Evolutionary conservation across 2,113 vertebrate species (phyloP), one percentile per base, ranked within the genome.

Genomic region (Elephas maximus): DNA sequence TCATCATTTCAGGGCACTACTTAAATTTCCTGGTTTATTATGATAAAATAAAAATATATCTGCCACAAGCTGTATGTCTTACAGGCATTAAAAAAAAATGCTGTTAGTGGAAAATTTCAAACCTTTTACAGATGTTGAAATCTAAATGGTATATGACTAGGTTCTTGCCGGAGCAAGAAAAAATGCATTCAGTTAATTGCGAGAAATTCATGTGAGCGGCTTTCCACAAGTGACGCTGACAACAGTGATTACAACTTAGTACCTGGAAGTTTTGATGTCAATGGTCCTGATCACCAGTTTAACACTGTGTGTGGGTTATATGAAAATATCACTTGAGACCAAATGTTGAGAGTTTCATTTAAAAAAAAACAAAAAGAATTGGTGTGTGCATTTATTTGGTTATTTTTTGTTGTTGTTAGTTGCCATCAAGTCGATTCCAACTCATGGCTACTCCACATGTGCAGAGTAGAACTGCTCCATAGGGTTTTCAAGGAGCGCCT

Each of bases 201-300:
- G 79, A 78, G 33, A 28, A 33, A 17, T 24, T 48, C 6, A 4
- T 1, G 6, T 3, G 41, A 18, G 20, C 10, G 28, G 48, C 37
- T 65, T 89, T 53, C 48, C 17, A 83, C 12, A 11, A 24, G 14
- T 21, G 4, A 73, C 11, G 51, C 37, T 37, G 28, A 51, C 17
- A 53, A 9, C 28, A 12, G 18, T 8, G 10, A 30, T 1, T n/a
- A 14, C 44, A 44, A 26, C 6, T 24, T 11, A 48, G 5, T 3
- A 18, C 23, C 3, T 33, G 79, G 44, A 21, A n/a, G 45, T 30
- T 60, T 7, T 21, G 10, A 53, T 8, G 37, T 5, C 23, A 5
- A 12, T 1, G 12, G 80, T 8, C 20, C 8, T 14, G 1, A 4
- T 21, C 10, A n/a, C 28, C 18, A 17, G 2, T 12, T 20, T 37